These are phyloP conservation scores for Serranus cabrilla DNA, from an alignment of 2,797 vertebrate genomes.

Conservation along the genomic window DNA sequence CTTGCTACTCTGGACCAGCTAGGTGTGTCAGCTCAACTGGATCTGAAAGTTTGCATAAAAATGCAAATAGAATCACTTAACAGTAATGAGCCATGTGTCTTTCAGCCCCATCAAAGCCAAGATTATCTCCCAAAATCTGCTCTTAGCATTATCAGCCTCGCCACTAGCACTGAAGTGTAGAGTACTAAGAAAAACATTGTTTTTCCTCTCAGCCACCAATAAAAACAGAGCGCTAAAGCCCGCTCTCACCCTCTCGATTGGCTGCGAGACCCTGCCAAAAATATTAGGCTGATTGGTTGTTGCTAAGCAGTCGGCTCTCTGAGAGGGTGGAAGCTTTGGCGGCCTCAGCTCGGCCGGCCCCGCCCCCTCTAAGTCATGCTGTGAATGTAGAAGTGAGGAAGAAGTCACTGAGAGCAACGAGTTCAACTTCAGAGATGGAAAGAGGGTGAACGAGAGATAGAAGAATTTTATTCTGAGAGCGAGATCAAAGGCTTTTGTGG, in stretches of 20 bases:
- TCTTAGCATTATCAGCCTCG: slow-evolving; percentile 55
- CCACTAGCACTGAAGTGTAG: slow-evolving; percentile 41
- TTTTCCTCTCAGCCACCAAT: slow-evolving; percentile 78
- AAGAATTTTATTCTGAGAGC: slow-evolving; percentile 54
- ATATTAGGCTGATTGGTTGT: slow-evolving; percentile 89
- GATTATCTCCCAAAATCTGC: slow-evolving; percentile 74
- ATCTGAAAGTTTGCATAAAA: slow-evolving; percentile 62
- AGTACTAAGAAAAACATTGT: slow-evolving; percentile 71
- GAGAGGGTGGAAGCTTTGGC: slow-evolving; percentile 80
- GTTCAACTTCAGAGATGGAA: slow-evolving; percentile 73
- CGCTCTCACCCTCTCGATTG: slow-evolving; percentile 78
- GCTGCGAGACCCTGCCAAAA: slow-evolving; percentile 83
- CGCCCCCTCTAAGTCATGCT: slow-evolving; percentile 64
- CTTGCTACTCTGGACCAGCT: slow-evolving; percentile 12
- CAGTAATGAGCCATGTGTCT: slow-evolving; percentile 75
- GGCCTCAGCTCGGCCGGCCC: slow-evolving; percentile 51
- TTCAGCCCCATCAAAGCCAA: slow-evolving; percentile 70
- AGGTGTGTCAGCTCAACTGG: slow-evolving; percentile 27
- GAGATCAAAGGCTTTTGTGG: slow-evolving; percentile 71
- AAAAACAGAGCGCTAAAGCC: slow-evolving; percentile 71
- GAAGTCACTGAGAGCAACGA: slow-evolving; percentile 70
- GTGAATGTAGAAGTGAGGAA: slow-evolving; percentile 71
- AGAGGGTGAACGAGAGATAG: slow-evolving; percentile 46
- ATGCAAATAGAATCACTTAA: slow-evolving; percentile 76
- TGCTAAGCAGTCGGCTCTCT: slow-evolving; percentile 88